Conservation (phyloP, 2,888 invertebrate genomes). For the Caenorhabditis sp. region DNA sequence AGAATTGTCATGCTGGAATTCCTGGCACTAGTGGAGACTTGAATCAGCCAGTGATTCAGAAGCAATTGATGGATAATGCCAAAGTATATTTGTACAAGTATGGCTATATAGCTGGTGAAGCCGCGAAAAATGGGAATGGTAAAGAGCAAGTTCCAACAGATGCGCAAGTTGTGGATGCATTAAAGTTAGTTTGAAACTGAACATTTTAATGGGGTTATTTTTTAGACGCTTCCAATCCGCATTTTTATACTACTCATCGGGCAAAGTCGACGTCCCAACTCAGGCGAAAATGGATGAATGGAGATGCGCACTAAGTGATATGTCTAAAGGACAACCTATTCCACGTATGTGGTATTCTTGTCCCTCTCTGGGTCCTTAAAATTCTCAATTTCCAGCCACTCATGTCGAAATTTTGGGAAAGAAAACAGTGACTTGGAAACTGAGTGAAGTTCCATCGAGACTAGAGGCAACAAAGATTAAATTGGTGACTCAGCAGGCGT, state of each 20-base stretch:
- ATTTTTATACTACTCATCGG: constrained; percentile 48
- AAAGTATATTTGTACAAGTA: constrained; percentile 39
- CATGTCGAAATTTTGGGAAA: constrained; percentile 54
- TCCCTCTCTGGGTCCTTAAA: not conserved
- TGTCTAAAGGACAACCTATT: constrained; percentile 31
- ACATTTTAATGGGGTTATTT: not conserved
- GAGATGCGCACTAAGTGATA: constrained; percentile 47
- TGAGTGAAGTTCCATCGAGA: constrained; percentile 39
- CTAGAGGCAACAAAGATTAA: constrained; percentile 37
- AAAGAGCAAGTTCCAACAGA: constrained; percentile 20
- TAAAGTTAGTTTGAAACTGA: constrained; percentile 14
- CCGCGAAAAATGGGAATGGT: constrained; percentile 2
- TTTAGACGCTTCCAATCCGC: constrained; percentile 46
- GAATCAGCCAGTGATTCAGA: constrained; percentile 19
- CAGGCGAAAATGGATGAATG: constrained; percentile 50
- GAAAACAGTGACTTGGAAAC: constrained; percentile 44
- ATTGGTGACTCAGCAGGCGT: constrained; percentile 44
- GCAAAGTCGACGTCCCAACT: constrained; percentile 44
- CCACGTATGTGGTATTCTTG: constrained; percentile 3
- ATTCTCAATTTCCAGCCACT: constrained; percentile 22
- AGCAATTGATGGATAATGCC: constrained; percentile 32
- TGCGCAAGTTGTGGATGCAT: constrained; percentile 34
- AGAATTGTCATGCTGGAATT: constrained; percentile 17
- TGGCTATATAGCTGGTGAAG: constrained; percentile 31
- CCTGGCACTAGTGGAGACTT: constrained; percentile 20